Percentiles rank a stretch among this genome's conserved stretches.
Evolutionary conservation across 2,113 vertebrate genomes (phyloP).

Genomic region (Cephalophus harveyi): DNA sequence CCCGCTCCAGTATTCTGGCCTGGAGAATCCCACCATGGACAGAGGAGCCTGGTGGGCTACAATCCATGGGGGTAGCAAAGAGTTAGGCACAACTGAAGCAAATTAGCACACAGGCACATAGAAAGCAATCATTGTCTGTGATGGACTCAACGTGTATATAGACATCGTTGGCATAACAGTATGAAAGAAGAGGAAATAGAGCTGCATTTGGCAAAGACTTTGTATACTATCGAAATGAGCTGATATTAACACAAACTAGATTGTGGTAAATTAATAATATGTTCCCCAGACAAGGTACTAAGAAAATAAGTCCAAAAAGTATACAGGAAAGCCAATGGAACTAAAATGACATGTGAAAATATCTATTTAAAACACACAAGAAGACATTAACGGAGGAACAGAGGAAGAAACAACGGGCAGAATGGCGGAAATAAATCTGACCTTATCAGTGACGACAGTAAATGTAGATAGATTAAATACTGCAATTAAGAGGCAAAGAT

Average conservation of each 20-base stretch:
- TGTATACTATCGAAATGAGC: neutral
- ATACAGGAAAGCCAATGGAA: neutral
- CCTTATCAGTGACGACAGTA: neutral
- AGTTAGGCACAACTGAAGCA: neutral
- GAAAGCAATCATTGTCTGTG: neutral
- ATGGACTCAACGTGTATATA: accelerated
- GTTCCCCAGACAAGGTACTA: neutral
- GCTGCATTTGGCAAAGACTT: neutral
- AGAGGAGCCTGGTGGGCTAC: neutral
- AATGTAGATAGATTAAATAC: neutral
- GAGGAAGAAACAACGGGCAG: neutral
- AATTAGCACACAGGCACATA: neutral
- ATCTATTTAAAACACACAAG: neutral
- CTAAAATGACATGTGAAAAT: neutral
- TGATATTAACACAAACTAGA: neutral
- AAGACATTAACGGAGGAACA: no score
- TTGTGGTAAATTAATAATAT: neutral
- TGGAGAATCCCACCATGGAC: neutral
- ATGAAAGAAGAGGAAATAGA: no score
- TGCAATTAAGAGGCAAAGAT: neutral
- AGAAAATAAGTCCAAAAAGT: neutral
- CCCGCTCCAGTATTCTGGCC: neutral
- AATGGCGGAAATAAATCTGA: no score
- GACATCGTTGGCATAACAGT: accelerated
- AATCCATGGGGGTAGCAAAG: neutral